Percentiles rank a stretch among this genome's conserved stretches.
Evolutionary conservation across 2,888 invertebrate genomes (phyloP).

Genomic region (Drosophila helvetica): DNA sequence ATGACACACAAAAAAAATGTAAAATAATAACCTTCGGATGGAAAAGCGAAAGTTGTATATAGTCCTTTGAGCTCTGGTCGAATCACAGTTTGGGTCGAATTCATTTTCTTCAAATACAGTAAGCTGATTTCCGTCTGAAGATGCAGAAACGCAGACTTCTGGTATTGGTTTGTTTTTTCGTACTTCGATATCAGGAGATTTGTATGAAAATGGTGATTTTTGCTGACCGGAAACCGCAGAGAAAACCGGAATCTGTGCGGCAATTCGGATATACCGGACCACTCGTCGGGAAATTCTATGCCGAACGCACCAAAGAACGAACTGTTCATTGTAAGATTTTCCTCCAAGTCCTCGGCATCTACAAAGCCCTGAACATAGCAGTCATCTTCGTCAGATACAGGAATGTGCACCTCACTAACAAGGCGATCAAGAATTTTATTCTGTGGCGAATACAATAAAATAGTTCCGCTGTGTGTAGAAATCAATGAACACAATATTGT

Average conservation of each 20-base stretch:
- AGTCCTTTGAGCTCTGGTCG: neutral
- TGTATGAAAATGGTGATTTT: neutral
- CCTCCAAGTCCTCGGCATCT: neutral
- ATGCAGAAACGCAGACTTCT: neutral
- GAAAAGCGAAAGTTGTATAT: too few species aligned
- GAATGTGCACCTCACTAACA: too few species aligned
- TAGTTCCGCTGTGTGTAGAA: neutral
- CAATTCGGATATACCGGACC: neutral
- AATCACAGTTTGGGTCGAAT: neutral
- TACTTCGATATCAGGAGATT: neutral
- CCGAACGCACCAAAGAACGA: too few species aligned
- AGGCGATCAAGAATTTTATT: neutral
- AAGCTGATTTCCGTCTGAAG: neutral
- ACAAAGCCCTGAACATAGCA: neutral
- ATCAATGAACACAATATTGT: neutral
- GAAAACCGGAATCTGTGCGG: neutral
- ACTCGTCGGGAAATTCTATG: conserved; percentile 5
- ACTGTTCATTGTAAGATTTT: too few species aligned
- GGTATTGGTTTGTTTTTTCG: neutral
- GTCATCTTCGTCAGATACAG: too few species aligned
- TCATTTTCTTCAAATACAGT: neutral
- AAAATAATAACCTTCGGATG: too few species aligned
- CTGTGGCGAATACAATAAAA: neutral
- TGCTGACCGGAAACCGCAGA: neutral
- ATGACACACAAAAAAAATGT: neutral